Base-by-base conservation (phyloP, 2,797 vertebrate species). In the Xiphophorus birchmanni region DNA sequence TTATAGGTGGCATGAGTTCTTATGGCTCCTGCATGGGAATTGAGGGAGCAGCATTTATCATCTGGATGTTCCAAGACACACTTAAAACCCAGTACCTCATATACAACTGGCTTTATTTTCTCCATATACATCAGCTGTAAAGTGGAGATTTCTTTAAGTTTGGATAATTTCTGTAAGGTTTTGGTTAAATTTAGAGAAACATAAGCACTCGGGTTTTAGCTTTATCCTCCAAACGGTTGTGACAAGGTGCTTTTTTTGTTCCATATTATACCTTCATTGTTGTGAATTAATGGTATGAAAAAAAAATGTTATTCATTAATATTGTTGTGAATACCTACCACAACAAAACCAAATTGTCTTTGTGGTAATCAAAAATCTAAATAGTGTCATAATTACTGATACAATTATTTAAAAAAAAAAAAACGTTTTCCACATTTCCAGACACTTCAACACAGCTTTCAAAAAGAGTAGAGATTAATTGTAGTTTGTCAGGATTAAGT, bases 1-100 rank as follows among this genome's bases (percentile, higher is more conserved):
- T 95, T 95, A 94, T 92, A 86, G 91, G 86, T 91, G 85, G 74
- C 87, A 90, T 86, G 79, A 81, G 88, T 92, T 89, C 87, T 80
- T 89, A 83, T 82, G 90, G 86, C 74, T 48, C 76, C 74, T 75
- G 77, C 80, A 83, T 80, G 80, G 72, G 79, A 82, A 65, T 26
- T 67, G 88, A 82, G 73, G 75, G 60, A 81, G 79, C 73, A 73
- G 84, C 85, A 88, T 88, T 82, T 74, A 81, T 88, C 87, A 91
- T 88, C 80, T 83, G 85, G 77, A 86, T 81, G 44, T 82, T 77
- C 75, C 80, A 54, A 79, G 76, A 73, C 40, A 50, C 80, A 56
- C 75, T 82, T 80, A 45, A 45, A 83, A 81, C 78, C 40, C 52
- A 21, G 42, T 58, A 56, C n/a, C 42, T 5, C 32, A 45, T 72